phyloP scores from a whole-genome alignment of 2,113 vertebrate species.

The Cnemophilus loriae region DNA sequence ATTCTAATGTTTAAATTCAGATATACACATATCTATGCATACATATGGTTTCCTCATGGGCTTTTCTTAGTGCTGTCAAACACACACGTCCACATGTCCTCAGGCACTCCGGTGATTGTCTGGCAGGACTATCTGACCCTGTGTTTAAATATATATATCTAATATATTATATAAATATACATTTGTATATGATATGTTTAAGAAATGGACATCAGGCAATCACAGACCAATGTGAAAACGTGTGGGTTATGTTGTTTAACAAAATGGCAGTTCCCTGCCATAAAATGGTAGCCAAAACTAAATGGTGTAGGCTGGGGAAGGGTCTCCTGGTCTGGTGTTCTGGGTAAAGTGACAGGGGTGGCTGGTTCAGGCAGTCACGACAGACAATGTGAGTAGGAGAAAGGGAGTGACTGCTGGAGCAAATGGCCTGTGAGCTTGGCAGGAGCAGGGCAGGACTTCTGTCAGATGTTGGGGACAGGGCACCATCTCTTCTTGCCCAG shows the following conservation, averaged over 20 bases:
- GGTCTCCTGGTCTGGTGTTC: accelerated
- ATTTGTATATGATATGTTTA: background rate
- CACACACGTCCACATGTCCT: background rate
- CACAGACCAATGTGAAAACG: background rate
- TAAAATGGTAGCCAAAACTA: background rate
- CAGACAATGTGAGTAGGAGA: background rate
- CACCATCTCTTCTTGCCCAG: background rate
- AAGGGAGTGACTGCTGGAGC: background rate
- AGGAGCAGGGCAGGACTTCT: accelerated
- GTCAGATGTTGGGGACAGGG: background rate
- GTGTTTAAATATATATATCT: background rate
- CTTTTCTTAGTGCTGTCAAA: background rate
- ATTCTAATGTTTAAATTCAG: background rate
- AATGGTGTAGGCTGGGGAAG: background rate
- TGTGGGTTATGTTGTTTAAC: background rate
- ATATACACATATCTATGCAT: too few species aligned
- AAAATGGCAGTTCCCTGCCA: background rate
- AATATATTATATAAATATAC: background rate
- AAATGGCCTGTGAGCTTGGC: background rate
- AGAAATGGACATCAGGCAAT: background rate
- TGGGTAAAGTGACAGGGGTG: accelerated
- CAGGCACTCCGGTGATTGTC: background rate
- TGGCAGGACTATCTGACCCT: background rate
- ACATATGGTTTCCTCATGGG: background rate
- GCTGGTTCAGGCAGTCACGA: background rate